A percentile compares a stretch with the other conserved stretches of the same genome.
Evolutionary conservation across 2,113 vertebrate species (phyloP).

Genomic region (Psammodynastes pulverulentus): DNA sequence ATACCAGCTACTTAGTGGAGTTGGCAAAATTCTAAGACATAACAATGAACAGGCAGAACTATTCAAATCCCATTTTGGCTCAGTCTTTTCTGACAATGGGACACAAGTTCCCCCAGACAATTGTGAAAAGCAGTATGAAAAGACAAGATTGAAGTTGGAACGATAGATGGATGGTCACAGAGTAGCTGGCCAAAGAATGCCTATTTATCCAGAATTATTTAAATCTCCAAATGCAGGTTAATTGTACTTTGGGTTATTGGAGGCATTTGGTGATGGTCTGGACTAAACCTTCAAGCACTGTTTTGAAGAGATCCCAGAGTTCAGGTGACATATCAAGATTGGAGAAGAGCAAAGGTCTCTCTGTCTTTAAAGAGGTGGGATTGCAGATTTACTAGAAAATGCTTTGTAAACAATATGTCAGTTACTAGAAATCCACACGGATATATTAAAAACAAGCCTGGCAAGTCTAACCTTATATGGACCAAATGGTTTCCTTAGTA

Average conservation of each 20-base stretch:
- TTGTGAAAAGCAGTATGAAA: background rate
- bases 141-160: background rate
- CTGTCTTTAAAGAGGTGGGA: background rate
- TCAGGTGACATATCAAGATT: background rate
- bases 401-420: background rate
- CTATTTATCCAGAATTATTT: background rate
- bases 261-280: background rate
- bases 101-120: background rate
- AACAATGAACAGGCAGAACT: background rate
- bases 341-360: background rate
- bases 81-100: background rate
- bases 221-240: background rate
- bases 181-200: background rate
- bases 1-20: background rate
- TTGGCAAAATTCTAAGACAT: background rate
- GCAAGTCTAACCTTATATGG: background rate
- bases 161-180: background rate
- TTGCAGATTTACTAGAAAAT: background rate
- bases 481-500: background rate
- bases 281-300: background rate
- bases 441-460: background rate
- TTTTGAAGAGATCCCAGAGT: background rate
- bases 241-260: background rate
- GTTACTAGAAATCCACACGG: background rate
- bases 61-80: background rate